Evolutionary conservation across 2,888 invertebrate genomes (phyloP), one percentile per base, ranked within the genome.

Genomic region (Harmothoe impar): DNA sequence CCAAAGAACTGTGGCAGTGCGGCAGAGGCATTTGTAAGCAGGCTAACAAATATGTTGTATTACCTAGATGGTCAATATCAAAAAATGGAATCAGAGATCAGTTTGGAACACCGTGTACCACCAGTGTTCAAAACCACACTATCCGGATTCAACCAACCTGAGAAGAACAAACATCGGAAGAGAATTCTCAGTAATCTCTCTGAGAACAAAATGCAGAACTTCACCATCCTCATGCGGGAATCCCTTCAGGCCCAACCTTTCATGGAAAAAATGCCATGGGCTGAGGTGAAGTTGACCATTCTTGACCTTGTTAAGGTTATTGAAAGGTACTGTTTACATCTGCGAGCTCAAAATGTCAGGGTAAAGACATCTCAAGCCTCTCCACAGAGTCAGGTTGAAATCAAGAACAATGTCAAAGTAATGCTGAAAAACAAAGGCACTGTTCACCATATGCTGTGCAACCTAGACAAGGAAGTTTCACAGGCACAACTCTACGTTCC

Each of bases 311-410:
- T 89, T 12, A n/a, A 68, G n/a, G 89, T 89, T n/a, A 43, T 85
- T 89, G 89, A 89, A 56, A n/a, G 68, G 12, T 89, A 89, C 35
- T 89, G 89, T 56, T 33, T 89, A 25, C 89, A 89, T 43, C 78
- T 89, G 20, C 29, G 78, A 89, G 31, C n/a, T 5, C 89, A 89
- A n/a, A 23, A 89, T 23, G 81, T 29, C 33, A 29, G 78, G 15
- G 52, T 51, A n/a, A 89, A 85, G n/a, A n/a, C n/a, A n/a, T n/a
- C n/a, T n/a, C n/a, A n/a, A n/a, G n/a, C n/a, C n/a, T n/a, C n/a
- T n/a, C n/a, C n/a, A n/a, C n/a, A n/a, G n/a, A n/a, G n/a, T n/a
- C n/a, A n/a, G n/a, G n/a, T n/a, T n/a, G n/a, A n/a, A n/a, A n/a
- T n/a, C n/a, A n/a, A n/a, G n/a, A n/a, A n/a, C n/a, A n/a, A n/a